phyloP scores from a whole-genome alignment of 1,140 invertebrate genomes.

The Bombus consobrinus region DNA sequence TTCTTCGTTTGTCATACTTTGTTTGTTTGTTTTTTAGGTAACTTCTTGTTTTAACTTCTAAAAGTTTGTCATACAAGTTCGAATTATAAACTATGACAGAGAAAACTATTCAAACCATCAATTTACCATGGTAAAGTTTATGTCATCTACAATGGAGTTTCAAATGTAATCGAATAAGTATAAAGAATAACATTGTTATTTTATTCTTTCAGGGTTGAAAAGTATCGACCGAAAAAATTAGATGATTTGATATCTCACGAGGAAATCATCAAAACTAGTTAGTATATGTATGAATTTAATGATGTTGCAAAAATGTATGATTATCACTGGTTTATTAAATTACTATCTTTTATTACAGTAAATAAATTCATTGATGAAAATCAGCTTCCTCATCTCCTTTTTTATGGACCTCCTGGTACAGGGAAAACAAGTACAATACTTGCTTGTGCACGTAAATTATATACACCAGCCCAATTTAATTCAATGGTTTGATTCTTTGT shows the following conservation, averaged over 20 bases:
- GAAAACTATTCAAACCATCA: slow-evolving; percentile 70
- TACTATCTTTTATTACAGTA: slow-evolving; percentile 86
- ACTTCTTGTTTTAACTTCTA: too few relatives aligned
- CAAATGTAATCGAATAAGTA: slow-evolving; percentile 10
- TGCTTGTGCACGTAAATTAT: slow-evolving; percentile 97
- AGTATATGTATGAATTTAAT: slow-evolving; percentile 2
- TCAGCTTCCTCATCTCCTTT: slow-evolving; percentile 96
- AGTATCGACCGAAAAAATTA: slow-evolving; percentile 95
- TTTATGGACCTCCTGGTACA: slow-evolving; percentile 99
- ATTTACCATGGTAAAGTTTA: slow-evolving; percentile 83
- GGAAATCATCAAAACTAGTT: slow-evolving; percentile 98
- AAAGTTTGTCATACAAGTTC: background rate
- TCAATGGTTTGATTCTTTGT: slow-evolving; percentile 89
- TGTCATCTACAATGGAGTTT: background rate
- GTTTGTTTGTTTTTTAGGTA: too few relatives aligned
- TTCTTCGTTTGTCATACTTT: too few relatives aligned
- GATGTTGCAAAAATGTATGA: background rate
- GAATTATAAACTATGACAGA: slow-evolving; percentile 55
- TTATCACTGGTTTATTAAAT: background rate
- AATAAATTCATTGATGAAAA: slow-evolving; percentile 96
- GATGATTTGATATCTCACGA: slow-evolving; percentile 98
- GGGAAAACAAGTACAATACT: slow-evolving; percentile 99
- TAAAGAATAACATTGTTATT: slow-evolving; percentile 9
- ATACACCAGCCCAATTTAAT: slow-evolving; percentile 92
- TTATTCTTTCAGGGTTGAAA: slow-evolving; percentile 93